phyloP scores from a whole-genome alignment of 2,888 invertebrate species.

The Thymelicus acteon region DNA sequence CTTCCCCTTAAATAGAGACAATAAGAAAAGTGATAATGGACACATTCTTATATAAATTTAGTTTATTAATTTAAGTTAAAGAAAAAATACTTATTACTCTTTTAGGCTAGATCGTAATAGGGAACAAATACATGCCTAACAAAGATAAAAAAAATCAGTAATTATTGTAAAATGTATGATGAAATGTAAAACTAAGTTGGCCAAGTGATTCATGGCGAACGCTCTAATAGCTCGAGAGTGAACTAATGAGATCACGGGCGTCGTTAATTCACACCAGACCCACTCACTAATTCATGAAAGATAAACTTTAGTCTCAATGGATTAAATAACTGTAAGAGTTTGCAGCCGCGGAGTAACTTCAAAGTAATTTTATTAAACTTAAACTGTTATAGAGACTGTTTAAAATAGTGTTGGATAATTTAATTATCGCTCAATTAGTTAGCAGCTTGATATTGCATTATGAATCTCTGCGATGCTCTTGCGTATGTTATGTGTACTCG shows the following conservation, averaged over 20 bases:
- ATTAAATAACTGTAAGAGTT: constrained; percentile 45
- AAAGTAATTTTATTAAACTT: neutral
- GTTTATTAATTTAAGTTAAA: too few species aligned
- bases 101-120: too few species aligned
- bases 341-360: neutral
- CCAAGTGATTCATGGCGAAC: constrained; percentile 52
- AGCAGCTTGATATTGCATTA: too few species aligned
- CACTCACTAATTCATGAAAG: constrained; percentile 57
- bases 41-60: too few species aligned
- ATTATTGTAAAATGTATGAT: neutral
- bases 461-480: too few species aligned
- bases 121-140: too few species aligned
- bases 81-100: too few species aligned
- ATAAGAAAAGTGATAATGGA: too few species aligned
- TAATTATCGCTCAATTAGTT: too few species aligned
- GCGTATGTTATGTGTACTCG: too few species aligned
- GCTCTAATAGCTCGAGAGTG: constrained; percentile 60
- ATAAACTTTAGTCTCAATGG: constrained; percentile 52
- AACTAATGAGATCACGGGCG: constrained; percentile 69
- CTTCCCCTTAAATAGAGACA: too few species aligned
- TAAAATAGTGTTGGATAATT: neutral
- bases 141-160: neutral
- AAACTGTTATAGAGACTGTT: neutral
- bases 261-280: constrained; percentile 60
- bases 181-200: constrained; percentile 58